Percentiles rank a stretch among this genome's conserved stretches.
Evolutionary conservation across 2,888 invertebrate genomes (phyloP).

Genomic region (Drosophila flavopinicola): DNA sequence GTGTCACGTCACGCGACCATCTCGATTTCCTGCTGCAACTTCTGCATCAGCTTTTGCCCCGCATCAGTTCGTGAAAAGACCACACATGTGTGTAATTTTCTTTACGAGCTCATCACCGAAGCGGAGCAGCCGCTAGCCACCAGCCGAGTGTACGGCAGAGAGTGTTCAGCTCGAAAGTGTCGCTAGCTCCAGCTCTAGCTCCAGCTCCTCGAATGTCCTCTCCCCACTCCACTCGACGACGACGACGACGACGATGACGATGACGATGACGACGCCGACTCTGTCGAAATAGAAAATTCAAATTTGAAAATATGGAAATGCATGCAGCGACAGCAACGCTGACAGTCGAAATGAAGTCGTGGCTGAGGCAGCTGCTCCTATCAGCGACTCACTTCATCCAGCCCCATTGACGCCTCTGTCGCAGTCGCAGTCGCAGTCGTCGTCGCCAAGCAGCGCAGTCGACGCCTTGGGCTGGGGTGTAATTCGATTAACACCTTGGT

Average conservation of each 20-base stretch:
- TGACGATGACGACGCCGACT: conserved; percentile 31
- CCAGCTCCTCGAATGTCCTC: not conserved
- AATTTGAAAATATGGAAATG: conserved; percentile 77
- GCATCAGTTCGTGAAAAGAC: conserved; percentile 31
- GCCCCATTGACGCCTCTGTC: not conserved
- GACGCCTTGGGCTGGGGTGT: conserved; percentile 42
- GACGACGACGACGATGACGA: no score
- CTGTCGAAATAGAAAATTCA: conserved; percentile 70
- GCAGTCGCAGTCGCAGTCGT: conserved; percentile 11
- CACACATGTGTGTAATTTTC: conserved; percentile 76
- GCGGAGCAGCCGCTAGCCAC: conserved; percentile 23
- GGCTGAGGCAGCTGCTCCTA: conserved; percentile 42
- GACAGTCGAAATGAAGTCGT: conserved; percentile 40
- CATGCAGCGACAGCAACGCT: conserved; percentile 36
- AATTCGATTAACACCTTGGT: conserved; percentile 74
- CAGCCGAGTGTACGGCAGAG: conserved; percentile 9
- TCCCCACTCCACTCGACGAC: conserved; percentile 5
- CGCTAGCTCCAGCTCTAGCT: conserved; percentile 30
- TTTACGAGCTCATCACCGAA: conserved; percentile 51
- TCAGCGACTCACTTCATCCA: conserved; percentile 19
- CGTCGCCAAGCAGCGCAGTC: conserved; percentile 24
- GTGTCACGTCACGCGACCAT: conserved; percentile 2
- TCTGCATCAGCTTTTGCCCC: not conserved
- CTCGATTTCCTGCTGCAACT: not conserved
- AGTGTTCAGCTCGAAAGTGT: conserved; percentile 47